Evolutionary conservation across 2,797 vertebrate species (phyloP), one percentile per base, ranked within the genome.

Genomic region (Mallotus villosus): DNA sequence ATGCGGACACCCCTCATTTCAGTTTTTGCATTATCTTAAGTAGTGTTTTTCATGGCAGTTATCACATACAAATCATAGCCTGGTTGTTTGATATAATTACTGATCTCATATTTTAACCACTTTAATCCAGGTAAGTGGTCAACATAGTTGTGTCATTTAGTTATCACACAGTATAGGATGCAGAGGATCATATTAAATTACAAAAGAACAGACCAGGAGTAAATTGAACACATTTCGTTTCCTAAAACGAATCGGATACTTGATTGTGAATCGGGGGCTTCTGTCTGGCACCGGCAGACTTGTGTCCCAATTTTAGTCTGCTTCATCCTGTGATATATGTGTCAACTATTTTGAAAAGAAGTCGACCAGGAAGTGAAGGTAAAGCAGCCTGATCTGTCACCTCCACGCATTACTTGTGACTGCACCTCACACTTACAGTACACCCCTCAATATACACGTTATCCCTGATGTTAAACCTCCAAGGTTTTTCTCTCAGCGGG

Each of bases 321-420:
- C 60, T 58, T 71, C 68, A 77, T 85, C 78, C 74, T 79, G 78
- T 74, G 81, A 83, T 90, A 86, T 84, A 89, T 84, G 87, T 88
- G 81, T 87, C n/a, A 74, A 77, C 77, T 73, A 41, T 66, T 84
- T 46, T 78, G 76, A 88, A 85, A 85, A 65, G 64, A 73, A 60
- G 61, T 55, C 73, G 78, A 84, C 75, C 74, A 75, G 78, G 83
- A 85, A 85, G 76, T 25, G 78, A 67, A 63, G 68, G n/a, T 74
- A 65, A n/a, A n/a, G 63, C 70, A 71, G 75, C 27, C 75, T n/a
- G 61, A 74, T 84, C 87, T 86, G 78, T 85, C 89, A 89, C 87
- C 85, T 91, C 77, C 22, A 70, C 76, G 71, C 82, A 77, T 81
- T 49, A 66, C 29, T 22, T 66, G 46, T 67, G 78, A 70, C 73